A percentile compares a stretch with the other conserved stretches of the same genome.
Conservation (phyloP, 2,888 invertebrate species). For the Barypeithes pellucidus region DNA sequence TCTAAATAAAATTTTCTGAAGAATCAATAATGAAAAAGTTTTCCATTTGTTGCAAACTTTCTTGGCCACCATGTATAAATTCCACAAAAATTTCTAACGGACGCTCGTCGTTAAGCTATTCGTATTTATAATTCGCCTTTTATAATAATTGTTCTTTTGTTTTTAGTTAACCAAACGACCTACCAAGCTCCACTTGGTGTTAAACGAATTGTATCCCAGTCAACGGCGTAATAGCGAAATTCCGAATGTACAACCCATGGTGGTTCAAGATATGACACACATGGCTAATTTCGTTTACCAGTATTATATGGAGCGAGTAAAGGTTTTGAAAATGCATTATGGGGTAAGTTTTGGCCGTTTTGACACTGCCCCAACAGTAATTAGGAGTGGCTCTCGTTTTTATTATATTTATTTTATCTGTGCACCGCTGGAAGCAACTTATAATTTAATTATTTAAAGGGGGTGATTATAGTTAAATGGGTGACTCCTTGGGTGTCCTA, state of each 20-base stretch:
- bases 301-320: constrained; percentile 87
- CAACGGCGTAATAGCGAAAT: constrained; percentile 73
- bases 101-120: background rate
- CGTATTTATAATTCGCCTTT: background rate
- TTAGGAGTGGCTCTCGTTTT: no score
- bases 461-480: no score
- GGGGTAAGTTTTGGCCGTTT: constrained; percentile 64
- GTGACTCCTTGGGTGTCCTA: no score
- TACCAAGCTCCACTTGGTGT: constrained; percentile 83
- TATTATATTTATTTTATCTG: no score
- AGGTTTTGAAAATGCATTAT: constrained; percentile 74
- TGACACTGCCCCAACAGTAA: no score
- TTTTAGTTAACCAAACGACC: constrained; percentile 87
- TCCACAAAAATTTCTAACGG: no score
- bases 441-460: no score
- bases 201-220: constrained; percentile 87
- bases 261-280: constrained; percentile 90
- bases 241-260: constrained; percentile 72
- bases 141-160: background rate
- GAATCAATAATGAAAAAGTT: no score
- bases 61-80: no score
- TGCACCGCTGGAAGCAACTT: no score
- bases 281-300: constrained; percentile 97
- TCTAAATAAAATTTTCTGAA: no score
- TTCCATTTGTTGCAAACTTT: no score